Evolutionary conservation across 2,797 vertebrate species (phyloP), one percentile per base, ranked within the genome.

Genomic region (Myotis planiceps): DNA sequence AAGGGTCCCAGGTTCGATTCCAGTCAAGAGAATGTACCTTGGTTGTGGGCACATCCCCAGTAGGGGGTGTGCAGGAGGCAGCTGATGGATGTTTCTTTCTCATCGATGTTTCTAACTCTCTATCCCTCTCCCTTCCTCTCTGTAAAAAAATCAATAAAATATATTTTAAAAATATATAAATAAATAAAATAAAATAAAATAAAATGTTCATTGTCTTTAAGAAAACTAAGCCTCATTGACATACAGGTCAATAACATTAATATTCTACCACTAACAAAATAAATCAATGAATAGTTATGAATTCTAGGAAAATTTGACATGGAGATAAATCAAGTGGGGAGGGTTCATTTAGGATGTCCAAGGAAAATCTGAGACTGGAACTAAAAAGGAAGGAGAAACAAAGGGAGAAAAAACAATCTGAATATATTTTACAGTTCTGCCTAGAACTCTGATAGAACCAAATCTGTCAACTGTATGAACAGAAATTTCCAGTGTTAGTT

Each of bases 401-500:
- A 90, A 92, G 23, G n/a, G 18, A 87, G 45, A 23, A 23, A n/a
- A 71, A 25, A 74, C 3, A 78, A 65, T 72, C 13, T 42, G 74
- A 51, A 92, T 60, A 58, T 51, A 72, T 68, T 78, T 88, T 74
- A 5, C 18, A 90, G 34, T 71, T 87, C 47, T 80, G 51, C 39
- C 60, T 49, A 84, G 58, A 75, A 65, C 19, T 81, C 51, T 71
- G 76, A 19, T 16, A 90, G 55, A 88, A 90, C 23, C 47, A 75
- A 88, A 7, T 34, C n/a, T 34, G 14, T 81, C 74, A 92, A 66
- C 7, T 51, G 19, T 21, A n/a, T 66, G 88, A 81, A 94, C 27
- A 51, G 37, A 87, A 90, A 84, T 58, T 91, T 85, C 89, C 42
- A 34, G 21, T 47, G 47, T 81, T 53, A 88, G 45, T 85, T 83